Conservation (phyloP, 2,113 vertebrate species). For the Platycercus adscitus region DNA sequence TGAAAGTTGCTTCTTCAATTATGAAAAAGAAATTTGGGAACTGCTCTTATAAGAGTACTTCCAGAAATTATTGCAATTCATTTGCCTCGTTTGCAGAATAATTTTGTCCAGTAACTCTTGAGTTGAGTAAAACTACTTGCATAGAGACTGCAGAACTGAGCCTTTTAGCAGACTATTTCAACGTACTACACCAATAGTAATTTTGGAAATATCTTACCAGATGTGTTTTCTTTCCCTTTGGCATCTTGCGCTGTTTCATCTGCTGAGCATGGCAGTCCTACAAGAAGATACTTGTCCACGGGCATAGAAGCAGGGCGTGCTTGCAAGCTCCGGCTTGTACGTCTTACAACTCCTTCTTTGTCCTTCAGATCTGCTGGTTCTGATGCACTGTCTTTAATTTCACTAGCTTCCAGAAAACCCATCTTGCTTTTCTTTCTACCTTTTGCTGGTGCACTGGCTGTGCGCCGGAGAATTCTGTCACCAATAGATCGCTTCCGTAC, state of each 20-base stretch:
- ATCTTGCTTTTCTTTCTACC: constrained; percentile 95
- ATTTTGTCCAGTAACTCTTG: not conserved
- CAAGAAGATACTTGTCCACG: constrained; percentile 85
- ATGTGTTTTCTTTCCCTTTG: constrained; percentile 60
- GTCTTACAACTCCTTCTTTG: constrained; percentile 66
- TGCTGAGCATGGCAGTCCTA: constrained; percentile 63
- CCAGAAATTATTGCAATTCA: not conserved
- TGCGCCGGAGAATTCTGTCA: constrained; percentile 90
- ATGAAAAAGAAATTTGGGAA: not conserved
- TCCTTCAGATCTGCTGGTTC: constrained; percentile 60
- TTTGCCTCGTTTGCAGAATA: not conserved
- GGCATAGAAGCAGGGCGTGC: constrained; percentile 92
- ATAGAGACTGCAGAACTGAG: not conserved
- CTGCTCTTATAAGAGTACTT: not conserved
- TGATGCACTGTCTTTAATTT: constrained; percentile 77
- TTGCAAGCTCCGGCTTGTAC: constrained; percentile 74
- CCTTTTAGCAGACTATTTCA: not conserved
- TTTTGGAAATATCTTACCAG: constrained; percentile 77
- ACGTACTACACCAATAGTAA: not conserved
- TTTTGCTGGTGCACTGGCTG: constrained; percentile 94
- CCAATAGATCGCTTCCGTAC: constrained; percentile 88
- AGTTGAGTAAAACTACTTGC: not conserved
- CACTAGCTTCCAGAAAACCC: constrained; percentile 83
- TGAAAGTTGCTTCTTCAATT: not conserved
- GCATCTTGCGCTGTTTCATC: constrained; percentile 48